phyloP scores from a whole-genome alignment of 2,888 invertebrate genomes.

The Pseudolycoriella hygida region DNA sequence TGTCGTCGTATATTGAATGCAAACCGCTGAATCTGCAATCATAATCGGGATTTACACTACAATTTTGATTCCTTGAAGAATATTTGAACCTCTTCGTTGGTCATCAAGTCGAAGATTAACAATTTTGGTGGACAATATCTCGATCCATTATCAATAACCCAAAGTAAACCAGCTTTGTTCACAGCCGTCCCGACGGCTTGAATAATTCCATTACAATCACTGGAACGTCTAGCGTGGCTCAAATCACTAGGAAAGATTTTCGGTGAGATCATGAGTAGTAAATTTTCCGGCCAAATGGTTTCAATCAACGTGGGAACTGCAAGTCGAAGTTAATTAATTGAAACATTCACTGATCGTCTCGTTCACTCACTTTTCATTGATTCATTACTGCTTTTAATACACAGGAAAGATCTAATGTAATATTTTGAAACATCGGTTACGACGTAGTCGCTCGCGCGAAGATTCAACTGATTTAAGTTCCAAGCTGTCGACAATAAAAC shows the following conservation, averaged over 20 bases:
- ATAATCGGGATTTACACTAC: not conserved
- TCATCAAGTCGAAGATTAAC: conserved; percentile 11
- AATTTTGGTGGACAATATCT: conserved; percentile 12
- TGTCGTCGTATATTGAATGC: not conserved
- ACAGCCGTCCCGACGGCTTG: conserved; percentile 11
- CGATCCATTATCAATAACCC: conserved; percentile 13
- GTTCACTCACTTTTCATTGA: not conserved
- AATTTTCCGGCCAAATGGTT: conserved; percentile 15
- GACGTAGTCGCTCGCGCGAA: too few species aligned
- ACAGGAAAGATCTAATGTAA: not conserved
- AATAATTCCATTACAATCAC: conserved; percentile 11
- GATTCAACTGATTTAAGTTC: too few species aligned
- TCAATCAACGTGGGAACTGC: conserved; percentile 12
- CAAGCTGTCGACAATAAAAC: too few species aligned
- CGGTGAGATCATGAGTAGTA: conserved; percentile 11
- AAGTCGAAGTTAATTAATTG: too few species aligned
- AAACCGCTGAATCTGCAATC: conserved; percentile 3
- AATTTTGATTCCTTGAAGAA: not conserved
- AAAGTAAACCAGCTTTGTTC: conserved; percentile 11
- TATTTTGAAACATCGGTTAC: too few species aligned
- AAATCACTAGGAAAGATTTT: conserved; percentile 11
- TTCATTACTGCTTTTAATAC: not conserved
- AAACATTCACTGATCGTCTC: not conserved
- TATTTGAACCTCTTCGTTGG: conserved; percentile 12
- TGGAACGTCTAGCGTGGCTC: conserved; percentile 3